phyloP scores from a whole-genome alignment of 1,140 invertebrate species.

The Xylocopa sonorina region DNA sequence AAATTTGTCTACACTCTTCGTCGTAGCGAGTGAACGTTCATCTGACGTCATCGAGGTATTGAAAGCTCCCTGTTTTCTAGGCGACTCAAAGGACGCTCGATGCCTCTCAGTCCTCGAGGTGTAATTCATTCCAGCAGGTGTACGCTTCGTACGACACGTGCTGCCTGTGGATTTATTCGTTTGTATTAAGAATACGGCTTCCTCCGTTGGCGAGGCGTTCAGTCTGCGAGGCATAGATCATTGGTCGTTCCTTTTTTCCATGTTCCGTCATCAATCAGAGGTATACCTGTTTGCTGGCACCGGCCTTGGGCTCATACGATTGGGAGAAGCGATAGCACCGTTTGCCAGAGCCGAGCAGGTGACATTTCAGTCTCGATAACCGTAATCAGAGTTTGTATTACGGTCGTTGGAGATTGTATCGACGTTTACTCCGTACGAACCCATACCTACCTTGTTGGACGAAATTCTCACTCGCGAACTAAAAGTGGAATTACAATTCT shows the following conservation, averaged over 20 bases:
- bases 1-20: background rate
- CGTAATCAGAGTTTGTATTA: background rate
- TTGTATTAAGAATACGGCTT: background rate
- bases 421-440: background rate
- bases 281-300: constrained; percentile 24
- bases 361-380: constrained; percentile 10
- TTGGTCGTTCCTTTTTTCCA: background rate
- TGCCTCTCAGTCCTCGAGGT: too few species aligned
- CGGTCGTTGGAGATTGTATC: background rate
- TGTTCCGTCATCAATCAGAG: constrained; percentile 3
- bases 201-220: background rate
- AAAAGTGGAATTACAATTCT: too few species aligned
- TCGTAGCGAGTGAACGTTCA: background rate
- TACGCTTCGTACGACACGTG: background rate
- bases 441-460: background rate
- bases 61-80: background rate
- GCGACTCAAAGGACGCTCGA: too few species aligned
- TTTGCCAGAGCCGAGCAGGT: background rate
- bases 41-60: background rate
- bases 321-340: constrained; percentile 11
- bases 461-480: background rate
- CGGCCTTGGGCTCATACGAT: constrained; percentile 19
- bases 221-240: background rate
- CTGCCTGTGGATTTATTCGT: background rate
- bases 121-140: background rate